Evolutionary conservation across 2,113 vertebrate species (phyloP).

Genomic region (Bombycilla garrulus): DNA sequence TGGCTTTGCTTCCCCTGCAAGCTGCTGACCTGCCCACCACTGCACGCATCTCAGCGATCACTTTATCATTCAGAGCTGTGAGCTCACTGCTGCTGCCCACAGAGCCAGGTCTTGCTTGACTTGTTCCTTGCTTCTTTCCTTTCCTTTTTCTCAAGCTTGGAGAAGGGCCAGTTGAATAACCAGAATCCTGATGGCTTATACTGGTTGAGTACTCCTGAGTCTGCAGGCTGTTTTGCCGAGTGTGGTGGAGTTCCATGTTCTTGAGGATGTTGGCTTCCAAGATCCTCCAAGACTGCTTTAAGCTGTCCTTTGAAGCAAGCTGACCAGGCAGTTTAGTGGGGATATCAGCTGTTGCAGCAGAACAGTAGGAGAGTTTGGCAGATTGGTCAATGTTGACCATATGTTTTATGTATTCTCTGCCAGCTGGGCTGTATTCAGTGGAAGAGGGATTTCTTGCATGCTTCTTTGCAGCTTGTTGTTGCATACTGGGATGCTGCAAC

Average conservation of each 20-base stretch:
- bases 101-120: conserved; percentile 81
- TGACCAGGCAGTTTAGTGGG: conserved; percentile 53
- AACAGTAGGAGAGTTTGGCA: conserved; percentile 55
- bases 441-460: conserved; percentile 75
- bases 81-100: conserved; percentile 86
- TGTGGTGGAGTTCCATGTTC: conserved; percentile 84
- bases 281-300: conserved; percentile 84
- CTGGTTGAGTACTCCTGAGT: conserved; percentile 81
- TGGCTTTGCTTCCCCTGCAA: conserved; percentile 80
- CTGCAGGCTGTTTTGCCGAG: conserved; percentile 81
- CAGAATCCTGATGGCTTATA: conserved; percentile 88
- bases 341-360: conserved; percentile 12
- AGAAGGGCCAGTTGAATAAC: conserved; percentile 90
- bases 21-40: conserved; percentile 84
- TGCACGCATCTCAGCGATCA: conserved; percentile 88
- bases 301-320: conserved; percentile 75
- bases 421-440: conserved; percentile 87
- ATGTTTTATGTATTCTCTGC: conserved; percentile 89
- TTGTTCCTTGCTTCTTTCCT: conserved; percentile 73
- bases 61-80: conserved; percentile 82
- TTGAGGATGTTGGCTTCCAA: conserved; percentile 83
- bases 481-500: conserved; percentile 76
- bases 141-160: conserved; percentile 87
- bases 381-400: conserved; percentile 85
- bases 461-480: conserved; percentile 66